Percentiles rank a stretch among this genome's conserved stretches.
These are phyloP conservation scores for Pseudomugil gertrudae DNA, from an alignment of 2,797 vertebrate genomes.

Conservation along the genomic window DNA sequence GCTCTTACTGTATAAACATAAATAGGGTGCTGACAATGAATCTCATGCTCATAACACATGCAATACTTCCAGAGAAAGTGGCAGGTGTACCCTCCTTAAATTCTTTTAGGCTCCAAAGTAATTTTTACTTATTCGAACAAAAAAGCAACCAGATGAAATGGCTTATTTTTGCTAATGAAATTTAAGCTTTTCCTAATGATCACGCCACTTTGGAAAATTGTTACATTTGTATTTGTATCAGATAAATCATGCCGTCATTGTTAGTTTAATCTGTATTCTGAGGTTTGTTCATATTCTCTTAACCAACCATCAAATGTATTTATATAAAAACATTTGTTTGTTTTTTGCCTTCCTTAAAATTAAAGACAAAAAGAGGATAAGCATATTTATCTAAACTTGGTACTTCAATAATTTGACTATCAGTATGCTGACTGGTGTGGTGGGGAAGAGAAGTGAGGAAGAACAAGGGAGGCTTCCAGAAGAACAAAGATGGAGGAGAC, in stretches of 20 bases:
- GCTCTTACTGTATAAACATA: conserved; percentile 35
- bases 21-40: conserved; percentile 19
- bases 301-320: not conserved
- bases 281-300: not conserved
- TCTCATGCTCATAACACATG: conserved; percentile 3
- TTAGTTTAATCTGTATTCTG: not conserved
- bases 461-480: conserved; percentile 14
- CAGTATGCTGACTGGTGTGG: not conserved
- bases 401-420: not conserved
- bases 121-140: too few species aligned
- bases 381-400: too few species aligned
- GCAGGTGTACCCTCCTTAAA: not conserved
- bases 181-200: not conserved
- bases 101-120: not conserved
- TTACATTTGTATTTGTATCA: not conserved
- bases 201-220: not conserved
- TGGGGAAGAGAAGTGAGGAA: not conserved
- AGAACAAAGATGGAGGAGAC: conserved; percentile 21
- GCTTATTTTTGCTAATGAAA: conserved; percentile 6
- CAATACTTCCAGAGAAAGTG: not conserved
- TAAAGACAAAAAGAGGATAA: not conserved
- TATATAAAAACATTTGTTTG: not conserved
- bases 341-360: not conserved
- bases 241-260: not conserved
- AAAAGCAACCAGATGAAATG: not conserved